A percentile compares a stretch with the other conserved stretches of the same genome.
phyloP scores from a whole-genome alignment of 2,797 vertebrate genomes.

The Rhincodon typus region DNA sequence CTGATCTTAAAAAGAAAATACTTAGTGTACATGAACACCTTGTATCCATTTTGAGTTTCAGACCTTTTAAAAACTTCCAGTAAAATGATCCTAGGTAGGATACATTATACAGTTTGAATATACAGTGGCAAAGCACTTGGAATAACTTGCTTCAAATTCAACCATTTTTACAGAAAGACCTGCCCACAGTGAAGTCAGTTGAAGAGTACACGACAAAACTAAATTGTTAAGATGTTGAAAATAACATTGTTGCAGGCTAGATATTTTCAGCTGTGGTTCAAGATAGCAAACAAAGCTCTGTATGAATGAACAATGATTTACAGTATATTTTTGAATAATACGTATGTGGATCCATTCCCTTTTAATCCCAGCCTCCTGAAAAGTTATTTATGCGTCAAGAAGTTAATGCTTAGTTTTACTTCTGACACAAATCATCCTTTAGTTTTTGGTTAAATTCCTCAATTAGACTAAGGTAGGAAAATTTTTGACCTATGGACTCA shows the following conservation, averaged over 20 bases:
- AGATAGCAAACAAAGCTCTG: not conserved
- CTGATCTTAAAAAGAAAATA: not conserved
- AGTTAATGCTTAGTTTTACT: not conserved
- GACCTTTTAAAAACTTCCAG: not conserved
- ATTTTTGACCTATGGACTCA: not conserved
- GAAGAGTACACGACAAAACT: not conserved
- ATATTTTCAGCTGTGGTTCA: not conserved
- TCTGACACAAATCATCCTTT: not conserved
- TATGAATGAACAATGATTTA: not conserved
- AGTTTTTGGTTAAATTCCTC: not conserved
- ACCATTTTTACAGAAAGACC: not conserved
- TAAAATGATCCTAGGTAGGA: not conserved
- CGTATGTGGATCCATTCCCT: not conserved
- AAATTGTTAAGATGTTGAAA: not conserved
- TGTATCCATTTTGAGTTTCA: not conserved
- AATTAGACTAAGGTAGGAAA: not conserved
- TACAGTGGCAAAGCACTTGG: conserved; percentile 7
- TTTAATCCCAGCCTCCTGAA: not conserved
- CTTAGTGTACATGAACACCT: not conserved
- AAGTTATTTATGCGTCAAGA: not conserved
- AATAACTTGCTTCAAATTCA: not conserved
- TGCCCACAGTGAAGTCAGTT: not conserved
- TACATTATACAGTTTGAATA: not conserved
- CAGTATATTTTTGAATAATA: not conserved
- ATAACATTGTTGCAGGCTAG: too few relatives aligned